Base-by-base conservation (phyloP, 1,140 invertebrate species). In the Diplogasteroides magnus region DNA sequence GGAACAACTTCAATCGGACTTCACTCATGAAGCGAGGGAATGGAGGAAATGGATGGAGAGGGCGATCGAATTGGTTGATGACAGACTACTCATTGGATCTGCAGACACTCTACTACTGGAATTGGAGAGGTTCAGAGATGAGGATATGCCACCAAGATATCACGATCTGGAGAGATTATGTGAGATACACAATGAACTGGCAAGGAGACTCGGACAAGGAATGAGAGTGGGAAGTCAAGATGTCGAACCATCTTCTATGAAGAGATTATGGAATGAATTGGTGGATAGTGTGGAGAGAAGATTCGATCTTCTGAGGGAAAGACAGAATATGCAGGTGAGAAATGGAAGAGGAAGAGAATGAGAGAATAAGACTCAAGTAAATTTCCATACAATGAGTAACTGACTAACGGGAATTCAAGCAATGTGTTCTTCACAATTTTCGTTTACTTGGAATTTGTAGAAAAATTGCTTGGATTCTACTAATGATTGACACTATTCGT, bases 111-210 rank as follows among this genome's bases (percentile, higher is more conserved):
- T 77, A 0, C 31, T 76, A 27, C 60, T 66, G 25, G 74, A 77
- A n/a, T 31, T 77, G 48, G 61, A 73, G 74, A 79, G 81, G 67
- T 98, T 97, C 86, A 89, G 91, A 81, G 91, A 89, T 74, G 93
- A 97, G 82, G 94, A 97, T 83, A 88, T 97, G 64, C 94, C 93
- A 64, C 89, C 90, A 1, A 87, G 91, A 69, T 89, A 92, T 81
- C 88, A 91, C 64, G 91, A 94, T 78, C 96, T 95, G 77, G 90
- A 94, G 83, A 89, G 90, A 80, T 87, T 97, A 31, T 85, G 89
- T 69, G 89, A 91, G 77, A 87, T 93, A 55, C 97, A 92, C 86
- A 88, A 91, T 81, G 94, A 97, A 83, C 86, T 97, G 58, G 89
- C 6, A 19, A 6, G 37, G 19, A 91, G 85, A 90, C 89, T 25